These are phyloP conservation scores for Hiodon alosoides DNA, from an alignment of 2,113 vertebrate genomes.

Conservation along the genomic window DNA sequence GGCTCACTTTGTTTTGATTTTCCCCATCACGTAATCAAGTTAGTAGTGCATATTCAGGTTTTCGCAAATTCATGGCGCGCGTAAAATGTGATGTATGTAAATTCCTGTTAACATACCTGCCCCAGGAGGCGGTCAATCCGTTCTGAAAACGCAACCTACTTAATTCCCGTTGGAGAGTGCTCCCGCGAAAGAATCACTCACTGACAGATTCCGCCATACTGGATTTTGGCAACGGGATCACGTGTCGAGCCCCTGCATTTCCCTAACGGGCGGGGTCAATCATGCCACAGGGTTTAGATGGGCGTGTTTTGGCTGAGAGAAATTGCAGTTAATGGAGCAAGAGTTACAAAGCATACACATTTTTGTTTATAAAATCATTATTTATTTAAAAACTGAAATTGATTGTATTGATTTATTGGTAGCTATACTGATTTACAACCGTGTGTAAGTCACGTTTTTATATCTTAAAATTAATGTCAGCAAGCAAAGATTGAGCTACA, in stretches of 20 bases:
- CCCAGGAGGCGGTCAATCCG: constrained; percentile 18
- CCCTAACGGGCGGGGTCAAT: constrained; percentile 48
- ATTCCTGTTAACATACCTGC: constrained; percentile 31
- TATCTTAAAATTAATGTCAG: too few species aligned
- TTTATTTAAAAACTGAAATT: too few species aligned
- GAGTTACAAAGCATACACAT: too few species aligned
- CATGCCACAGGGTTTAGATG: neutral
- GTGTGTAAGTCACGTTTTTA: too few species aligned
- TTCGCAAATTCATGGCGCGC: neutral
- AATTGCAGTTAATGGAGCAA: neutral
- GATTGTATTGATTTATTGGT: too few species aligned
- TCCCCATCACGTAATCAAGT: neutral
- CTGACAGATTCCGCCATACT: constrained; percentile 56
- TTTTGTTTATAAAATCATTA: too few species aligned
- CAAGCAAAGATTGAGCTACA: too few species aligned
- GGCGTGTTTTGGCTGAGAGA: neutral
- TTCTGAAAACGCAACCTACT: constrained; percentile 22
- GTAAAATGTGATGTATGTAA: neutral
- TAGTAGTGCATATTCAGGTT: neutral
- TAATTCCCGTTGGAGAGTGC: constrained; percentile 47
- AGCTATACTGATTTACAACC: too few species aligned
- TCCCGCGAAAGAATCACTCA: constrained; percentile 34
- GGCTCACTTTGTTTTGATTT: constrained; percentile 27
- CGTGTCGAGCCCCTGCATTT: constrained; percentile 55
- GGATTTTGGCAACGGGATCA: constrained; percentile 50